A percentile compares a stretch with the other conserved stretches of the same genome.
These are phyloP conservation scores for Sminthurinus aureus DNA, from an alignment of 2,888 invertebrate species.

Conservation along the genomic window DNA sequence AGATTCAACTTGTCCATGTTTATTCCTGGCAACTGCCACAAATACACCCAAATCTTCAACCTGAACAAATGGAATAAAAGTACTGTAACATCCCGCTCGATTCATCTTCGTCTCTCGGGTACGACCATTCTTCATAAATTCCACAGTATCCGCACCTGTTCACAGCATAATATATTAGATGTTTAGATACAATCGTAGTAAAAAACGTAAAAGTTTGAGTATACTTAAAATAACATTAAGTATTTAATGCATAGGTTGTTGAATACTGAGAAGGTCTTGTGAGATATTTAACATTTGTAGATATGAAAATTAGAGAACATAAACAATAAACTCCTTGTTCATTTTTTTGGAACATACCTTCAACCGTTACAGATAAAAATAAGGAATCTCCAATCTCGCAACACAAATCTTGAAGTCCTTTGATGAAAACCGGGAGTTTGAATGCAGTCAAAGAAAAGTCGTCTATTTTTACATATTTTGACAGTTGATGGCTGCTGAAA, in stretches of 20 bases:
- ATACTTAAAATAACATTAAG: too few relatives aligned
- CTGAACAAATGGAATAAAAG: constrained; percentile 40
- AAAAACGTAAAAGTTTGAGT: too few relatives aligned
- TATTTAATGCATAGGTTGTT: too few relatives aligned
- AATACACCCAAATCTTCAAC: constrained; percentile 43
- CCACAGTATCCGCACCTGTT: constrained; percentile 35
- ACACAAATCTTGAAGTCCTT: constrained; percentile 26
- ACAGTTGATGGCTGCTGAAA: constrained; percentile 28
- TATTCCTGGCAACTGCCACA: constrained; percentile 39
- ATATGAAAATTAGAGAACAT: too few relatives aligned
- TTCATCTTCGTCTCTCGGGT: constrained; percentile 32
- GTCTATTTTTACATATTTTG: constrained; percentile 30
- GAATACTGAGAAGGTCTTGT: too few relatives aligned
- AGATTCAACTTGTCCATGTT: constrained; percentile 41
- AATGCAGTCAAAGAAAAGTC: constrained; percentile 27
- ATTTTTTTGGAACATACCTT: constrained; percentile 12
- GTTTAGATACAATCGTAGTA: background rate
- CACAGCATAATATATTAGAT: background rate
- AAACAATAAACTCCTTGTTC: too few relatives aligned
- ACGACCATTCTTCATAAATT: constrained; percentile 33
- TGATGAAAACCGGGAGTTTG: constrained; percentile 35
- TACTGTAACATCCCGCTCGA: constrained; percentile 35
- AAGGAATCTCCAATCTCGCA: constrained; percentile 40
- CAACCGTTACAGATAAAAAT: constrained; percentile 38
- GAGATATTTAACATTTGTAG: too few relatives aligned